A percentile compares a stretch with the other conserved stretches of the same genome.
Evolutionary conservation across 1,140 invertebrate genomes (phyloP).

Genomic region (Drosophila pseudoananassae): DNA sequence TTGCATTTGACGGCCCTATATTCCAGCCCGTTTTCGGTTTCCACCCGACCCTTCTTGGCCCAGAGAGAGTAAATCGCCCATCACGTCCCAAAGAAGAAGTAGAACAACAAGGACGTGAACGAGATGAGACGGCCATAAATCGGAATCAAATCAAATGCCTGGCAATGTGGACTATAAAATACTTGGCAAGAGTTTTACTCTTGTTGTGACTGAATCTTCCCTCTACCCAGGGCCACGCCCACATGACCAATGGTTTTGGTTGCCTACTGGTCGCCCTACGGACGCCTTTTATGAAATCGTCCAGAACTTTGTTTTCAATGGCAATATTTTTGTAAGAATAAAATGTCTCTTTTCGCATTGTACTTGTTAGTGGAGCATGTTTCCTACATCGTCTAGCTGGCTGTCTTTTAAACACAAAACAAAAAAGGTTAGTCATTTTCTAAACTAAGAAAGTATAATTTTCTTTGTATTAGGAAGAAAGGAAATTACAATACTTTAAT

Average conservation of each 20-base stretch:
- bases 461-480: too few species aligned
- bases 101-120: conserved; percentile 22
- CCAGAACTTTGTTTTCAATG: conserved; percentile 82
- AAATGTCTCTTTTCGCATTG: conserved; percentile 22
- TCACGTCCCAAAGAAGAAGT: conserved; percentile 22
- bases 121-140: conserved; percentile 61
- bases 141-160: conserved; percentile 75
- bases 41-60: neutral
- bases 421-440: too few species aligned
- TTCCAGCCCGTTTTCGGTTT: neutral
- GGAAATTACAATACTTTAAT: too few species aligned
- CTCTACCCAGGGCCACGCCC: conserved; percentile 22
- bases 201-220: conserved; percentile 4
- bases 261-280: neutral
- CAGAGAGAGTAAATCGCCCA: conserved; percentile 14
- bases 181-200: conserved; percentile 42
- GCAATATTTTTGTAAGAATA: conserved; percentile 68
- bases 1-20: neutral
- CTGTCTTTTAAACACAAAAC: neutral
- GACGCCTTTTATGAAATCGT: conserved; percentile 74
- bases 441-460: too few species aligned
- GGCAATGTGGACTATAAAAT: conserved; percentile 70
- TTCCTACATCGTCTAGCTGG: too few species aligned
- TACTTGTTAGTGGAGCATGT: neutral
- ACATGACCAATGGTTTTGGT: conserved; percentile 7